Evolutionary conservation across 2,797 vertebrate species (phyloP).

Genomic region (Rhinophrynus dorsalis): DNA sequence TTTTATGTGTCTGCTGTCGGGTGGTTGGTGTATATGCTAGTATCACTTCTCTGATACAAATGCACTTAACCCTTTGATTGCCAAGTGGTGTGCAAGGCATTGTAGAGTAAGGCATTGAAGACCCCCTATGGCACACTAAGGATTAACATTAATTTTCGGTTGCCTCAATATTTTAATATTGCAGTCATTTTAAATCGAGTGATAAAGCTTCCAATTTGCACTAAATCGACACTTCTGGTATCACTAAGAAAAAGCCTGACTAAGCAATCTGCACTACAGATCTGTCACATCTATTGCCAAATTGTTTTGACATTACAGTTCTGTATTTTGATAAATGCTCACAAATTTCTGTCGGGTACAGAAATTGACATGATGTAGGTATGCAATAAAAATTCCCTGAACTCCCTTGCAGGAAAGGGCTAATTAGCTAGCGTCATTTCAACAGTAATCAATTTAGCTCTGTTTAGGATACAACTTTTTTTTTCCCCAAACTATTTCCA

Average conservation of each 20-base stretch:
- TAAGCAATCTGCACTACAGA: neutral
- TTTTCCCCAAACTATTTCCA: neutral
- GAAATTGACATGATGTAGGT: neutral
- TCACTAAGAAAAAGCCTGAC: neutral
- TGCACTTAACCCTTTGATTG: too few species aligned
- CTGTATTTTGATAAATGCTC: neutral
- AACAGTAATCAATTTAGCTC: neutral
- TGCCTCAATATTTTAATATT: too few species aligned
- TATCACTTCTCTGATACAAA: too few species aligned
- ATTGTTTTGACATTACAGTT: slow-evolving; percentile 28
- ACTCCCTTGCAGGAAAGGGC: neutral
- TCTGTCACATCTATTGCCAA: slow-evolving; percentile 28
- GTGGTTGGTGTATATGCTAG: too few species aligned
- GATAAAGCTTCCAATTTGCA: slow-evolving; percentile 12
- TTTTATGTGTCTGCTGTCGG: too few species aligned
- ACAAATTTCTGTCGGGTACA: neutral
- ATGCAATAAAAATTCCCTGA: neutral
- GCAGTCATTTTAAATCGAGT: neutral
- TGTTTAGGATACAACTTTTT: neutral
- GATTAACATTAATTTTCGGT: too few species aligned
- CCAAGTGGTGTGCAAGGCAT: too few species aligned
- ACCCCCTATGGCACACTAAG: too few species aligned
- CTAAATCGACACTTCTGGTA: neutral
- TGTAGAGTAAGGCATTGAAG: too few species aligned
- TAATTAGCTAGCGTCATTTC: neutral